Conservation (phyloP, 2,113 vertebrate genomes). For the Fulica atra region DNA sequence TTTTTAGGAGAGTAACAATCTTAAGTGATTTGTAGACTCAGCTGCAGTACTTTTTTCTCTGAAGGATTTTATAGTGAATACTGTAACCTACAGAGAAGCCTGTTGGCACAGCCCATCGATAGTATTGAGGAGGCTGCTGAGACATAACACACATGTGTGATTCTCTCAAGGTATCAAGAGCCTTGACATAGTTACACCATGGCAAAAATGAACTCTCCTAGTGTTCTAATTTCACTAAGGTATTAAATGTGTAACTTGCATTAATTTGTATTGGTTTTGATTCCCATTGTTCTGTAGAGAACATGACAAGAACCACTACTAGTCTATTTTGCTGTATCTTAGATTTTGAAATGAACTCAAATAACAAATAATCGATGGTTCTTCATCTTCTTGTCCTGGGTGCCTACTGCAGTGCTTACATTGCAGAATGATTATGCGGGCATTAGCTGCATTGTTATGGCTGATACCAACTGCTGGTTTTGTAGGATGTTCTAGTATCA, state of each 20-base stretch:
- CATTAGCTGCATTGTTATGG: not conserved
- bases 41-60: not conserved
- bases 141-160: not conserved
- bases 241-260: not conserved
- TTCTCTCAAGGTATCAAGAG: not conserved
- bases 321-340: not conserved
- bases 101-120: not conserved
- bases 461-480: not conserved
- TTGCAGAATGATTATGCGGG: not conserved
- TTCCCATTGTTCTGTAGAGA: not conserved
- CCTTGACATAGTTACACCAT: not conserved
- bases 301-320: not conserved
- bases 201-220: not conserved
- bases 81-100: not conserved
- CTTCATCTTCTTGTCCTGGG: not conserved
- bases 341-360: not conserved
- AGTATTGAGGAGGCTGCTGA: not conserved
- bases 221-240: not conserved
- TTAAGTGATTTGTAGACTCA: not conserved
- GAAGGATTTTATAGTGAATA: rapidly evolving
- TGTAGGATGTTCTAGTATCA: not conserved
- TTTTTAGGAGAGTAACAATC: not conserved
- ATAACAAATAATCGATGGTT: not conserved
- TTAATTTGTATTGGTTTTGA: not conserved
- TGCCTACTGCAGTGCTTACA: not conserved